Conservation (phyloP, 1,140 invertebrate genomes). For the Aphaenogaster ashmeadi region DNA sequence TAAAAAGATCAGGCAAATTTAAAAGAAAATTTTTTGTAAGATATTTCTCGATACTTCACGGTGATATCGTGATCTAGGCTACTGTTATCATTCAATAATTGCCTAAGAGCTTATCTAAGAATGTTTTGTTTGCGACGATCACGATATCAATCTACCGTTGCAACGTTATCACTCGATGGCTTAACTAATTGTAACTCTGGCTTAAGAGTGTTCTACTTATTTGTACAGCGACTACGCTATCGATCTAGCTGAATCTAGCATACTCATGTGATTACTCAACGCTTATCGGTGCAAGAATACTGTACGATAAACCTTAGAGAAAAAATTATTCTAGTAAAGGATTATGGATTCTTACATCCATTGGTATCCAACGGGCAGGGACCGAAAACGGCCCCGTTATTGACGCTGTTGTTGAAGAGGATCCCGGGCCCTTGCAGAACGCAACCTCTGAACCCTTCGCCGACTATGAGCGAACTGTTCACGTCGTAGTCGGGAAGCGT, state of each 20-base stretch:
- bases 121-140: not conserved
- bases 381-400: slow-evolving; percentile 91
- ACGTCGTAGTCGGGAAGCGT: slow-evolving; percentile 89
- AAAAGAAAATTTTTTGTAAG: not conserved
- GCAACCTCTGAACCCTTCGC: slow-evolving; percentile 94
- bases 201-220: slow-evolving; percentile 17
- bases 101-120: not conserved
- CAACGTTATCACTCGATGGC: slow-evolving; percentile 10
- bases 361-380: slow-evolving; percentile 91
- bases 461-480: slow-evolving; percentile 91
- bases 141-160: slow-evolving; percentile 6
- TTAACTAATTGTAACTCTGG: slow-evolving; percentile 17
- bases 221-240: slow-evolving; percentile 14
- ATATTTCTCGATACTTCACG: too few relatives aligned
- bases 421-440: slow-evolving; percentile 94
- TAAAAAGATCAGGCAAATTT: not conserved
- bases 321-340: not conserved
- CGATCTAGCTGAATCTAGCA: slow-evolving; percentile 39
- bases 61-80: not conserved
- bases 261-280: not conserved
- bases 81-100: not conserved
- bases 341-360: slow-evolving; percentile 89
- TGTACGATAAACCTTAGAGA: not conserved
- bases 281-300: slow-evolving; percentile 16
- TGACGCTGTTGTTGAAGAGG: slow-evolving; percentile 90